Evolutionary conservation across 2,888 invertebrate species (phyloP), one percentile per base, ranked within the genome.

Genomic region (Timema podura): DNA sequence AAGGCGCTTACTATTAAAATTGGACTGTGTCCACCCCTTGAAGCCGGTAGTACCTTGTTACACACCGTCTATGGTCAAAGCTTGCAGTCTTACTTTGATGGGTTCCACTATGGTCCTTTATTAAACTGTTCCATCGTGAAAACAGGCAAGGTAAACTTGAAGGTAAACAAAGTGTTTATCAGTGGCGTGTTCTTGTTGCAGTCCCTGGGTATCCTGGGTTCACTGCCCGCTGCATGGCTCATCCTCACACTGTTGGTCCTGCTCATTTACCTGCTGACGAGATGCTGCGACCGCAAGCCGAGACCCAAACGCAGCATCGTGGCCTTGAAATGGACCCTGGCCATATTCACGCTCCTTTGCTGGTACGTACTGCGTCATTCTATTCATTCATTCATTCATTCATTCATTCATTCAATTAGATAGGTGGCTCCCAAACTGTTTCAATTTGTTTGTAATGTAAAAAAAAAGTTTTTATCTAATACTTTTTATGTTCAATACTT

Each of bases 271-370:
- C 88, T 97, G 80, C 89, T 96, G 82, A 95, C 95, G 78, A 88
- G 96, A 84, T 97, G 97, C 84, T 96, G 96, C 87, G 96, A 96
- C 85, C 88, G 95, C 78, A 94, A 94, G 82, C 93, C 95, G 75
- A 88, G 95, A 70, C 93, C 94, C 73, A 91, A 92, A 72, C 90
- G 91, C 80, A 93, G 93, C 77, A 93, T 96, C 81, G 90, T 93
- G 67, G 92, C 95, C 76, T 85, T 96, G 75, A 81, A 83, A 75
- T 82, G 83, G 80, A 80, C 83, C n/a, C 79, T 84, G 54, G 82
- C 81, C 69, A 75, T 85, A 74, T 82, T 85, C 72, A 73, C 95
- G 68, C 89, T 96, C 72, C 85, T 95, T 74, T 95, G 95, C 79
- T 94, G 95, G 83, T 84, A 76, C 79, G 80, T 76, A 46, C 3